Base-by-base conservation (phyloP, 2,888 invertebrate genomes). In the Drosophila neotestacea region DNA sequence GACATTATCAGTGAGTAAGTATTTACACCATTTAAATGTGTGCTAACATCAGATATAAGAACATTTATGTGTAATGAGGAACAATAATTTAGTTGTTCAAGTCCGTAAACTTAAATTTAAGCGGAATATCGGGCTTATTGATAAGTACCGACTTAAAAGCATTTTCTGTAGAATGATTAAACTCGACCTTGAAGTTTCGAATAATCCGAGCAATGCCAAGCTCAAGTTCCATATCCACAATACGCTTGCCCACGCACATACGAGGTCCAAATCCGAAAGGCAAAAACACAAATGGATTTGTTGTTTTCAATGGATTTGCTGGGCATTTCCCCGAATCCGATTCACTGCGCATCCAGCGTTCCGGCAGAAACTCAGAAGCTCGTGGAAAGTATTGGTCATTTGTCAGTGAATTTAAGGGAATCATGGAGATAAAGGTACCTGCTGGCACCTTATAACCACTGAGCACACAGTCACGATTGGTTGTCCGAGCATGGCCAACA, bases 231-330 rank as follows among this genome's bases (percentile, higher is more conserved):
- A 96, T 93, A 82, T 96, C 95, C 0, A 96, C 96, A 73, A 97
- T 95, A 84, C 96, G 93, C 83, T 95, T 93, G 1, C 96, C 96
- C 71, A 96, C 94, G 85, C 96, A 96, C 73, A 94, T 94, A 47
- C 96, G 93, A 0, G 95, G 93, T 0, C 96, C 96, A 83, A 95
- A 95, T 0, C 96, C 96, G 86, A 96, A 96, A 0, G 96, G 96
- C 65, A 95, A 88, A 59, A 86, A 91, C 0, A 89, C 55, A 55
- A 92, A 92, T 0, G 91, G 91, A 69, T 86, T 82, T 2, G 70
- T 80, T 0, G 64, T 9, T 46, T 82, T 90, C 86, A 96, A 95
- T 61, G 95, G 92, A 82, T 95, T 95, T 0, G 95, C 96, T 59
- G 96, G 94, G 82, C 96, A 93, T 84, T 94, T 93, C 2, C 95